A percentile compares a stretch with the other conserved stretches of the same genome.
These are phyloP conservation scores for Schlechtendalia chinensis DNA, from an alignment of 1,140 invertebrate genomes.

Conservation along the genomic window DNA sequence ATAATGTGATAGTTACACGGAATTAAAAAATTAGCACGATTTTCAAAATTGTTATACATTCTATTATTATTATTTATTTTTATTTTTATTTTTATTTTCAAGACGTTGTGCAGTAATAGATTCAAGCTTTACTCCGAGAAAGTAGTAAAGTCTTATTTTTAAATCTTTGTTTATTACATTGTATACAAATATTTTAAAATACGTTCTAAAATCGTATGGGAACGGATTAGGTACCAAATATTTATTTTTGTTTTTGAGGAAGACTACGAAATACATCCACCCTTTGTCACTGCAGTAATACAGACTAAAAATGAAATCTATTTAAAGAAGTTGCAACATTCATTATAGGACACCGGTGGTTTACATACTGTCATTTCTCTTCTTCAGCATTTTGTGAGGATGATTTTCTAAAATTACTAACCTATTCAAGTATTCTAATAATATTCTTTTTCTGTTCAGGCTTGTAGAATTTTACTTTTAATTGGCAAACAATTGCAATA, in stretches of 20 bases:
- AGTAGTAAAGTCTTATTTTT: constrained; percentile 13
- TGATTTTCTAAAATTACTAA: constrained; percentile 4
- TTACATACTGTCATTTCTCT: constrained; percentile 32
- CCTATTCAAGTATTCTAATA: too few species aligned
- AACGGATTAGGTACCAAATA: constrained; percentile 40
- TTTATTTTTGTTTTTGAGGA: constrained; percentile 48
- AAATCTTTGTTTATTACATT: constrained; percentile 35
- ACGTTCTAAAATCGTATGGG: constrained; percentile 7
- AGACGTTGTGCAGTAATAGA: neutral
- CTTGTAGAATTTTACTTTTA: too few species aligned
- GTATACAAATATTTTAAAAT: constrained; percentile 34
- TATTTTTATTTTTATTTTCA: neutral
- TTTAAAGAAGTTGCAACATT: constrained; percentile 40
- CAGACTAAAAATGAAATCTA: constrained; percentile 28
- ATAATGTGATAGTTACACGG: too few species aligned
- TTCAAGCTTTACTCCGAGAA: neutral
- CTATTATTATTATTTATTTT: neutral
- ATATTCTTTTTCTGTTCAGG: too few species aligned
- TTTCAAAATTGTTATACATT: neutral
- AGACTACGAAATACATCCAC: constrained; percentile 27
- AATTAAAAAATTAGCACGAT: neutral
- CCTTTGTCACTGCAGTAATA: constrained; percentile 37
- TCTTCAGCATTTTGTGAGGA: neutral
- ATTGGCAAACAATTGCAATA: too few species aligned
- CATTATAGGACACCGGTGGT: constrained; percentile 2